Conservation (phyloP, 2,888 invertebrate species). For the Cyaniris semiargus region DNA sequence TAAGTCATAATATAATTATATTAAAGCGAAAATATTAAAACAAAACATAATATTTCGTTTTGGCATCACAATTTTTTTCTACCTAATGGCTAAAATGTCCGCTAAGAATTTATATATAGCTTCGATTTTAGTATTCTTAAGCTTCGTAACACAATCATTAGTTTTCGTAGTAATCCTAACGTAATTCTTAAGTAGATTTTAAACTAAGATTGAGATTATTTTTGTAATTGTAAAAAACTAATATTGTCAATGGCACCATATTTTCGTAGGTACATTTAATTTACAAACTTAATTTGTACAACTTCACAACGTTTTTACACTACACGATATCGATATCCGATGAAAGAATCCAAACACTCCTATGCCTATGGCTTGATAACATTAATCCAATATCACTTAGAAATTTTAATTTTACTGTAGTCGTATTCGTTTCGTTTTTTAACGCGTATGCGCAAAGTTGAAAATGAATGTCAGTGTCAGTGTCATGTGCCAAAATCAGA, state of each 20-base stretch:
- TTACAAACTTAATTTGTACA: conserved; percentile 33
- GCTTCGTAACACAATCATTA: not conserved
- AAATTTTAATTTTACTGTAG: no score
- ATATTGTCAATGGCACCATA: conserved; percentile 74
- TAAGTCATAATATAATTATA: not conserved
- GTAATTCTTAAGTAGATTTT: conserved; percentile 31
- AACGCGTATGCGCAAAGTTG: no score
- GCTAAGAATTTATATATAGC: not conserved
- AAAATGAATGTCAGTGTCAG: no score
- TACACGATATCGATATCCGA: not conserved
- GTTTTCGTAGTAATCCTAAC: conserved; percentile 22
- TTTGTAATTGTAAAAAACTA: conserved; percentile 52
- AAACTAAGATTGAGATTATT: conserved; percentile 29
- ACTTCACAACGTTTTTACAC: not conserved
- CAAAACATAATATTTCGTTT: conserved; percentile 4
- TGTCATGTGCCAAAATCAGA: no score
- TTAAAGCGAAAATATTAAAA: not conserved
- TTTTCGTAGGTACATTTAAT: conserved; percentile 40
- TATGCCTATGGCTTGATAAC: no score
- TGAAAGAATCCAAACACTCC: not conserved
- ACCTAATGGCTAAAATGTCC: conserved; percentile 7
- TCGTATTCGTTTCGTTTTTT: no score
- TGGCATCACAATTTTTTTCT: conserved; percentile 20
- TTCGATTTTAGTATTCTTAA: conserved; percentile 9
- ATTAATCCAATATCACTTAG: no score